Base-by-base conservation (phyloP, 2,797 vertebrate genomes). In the Adelosebastes latens region DNA sequence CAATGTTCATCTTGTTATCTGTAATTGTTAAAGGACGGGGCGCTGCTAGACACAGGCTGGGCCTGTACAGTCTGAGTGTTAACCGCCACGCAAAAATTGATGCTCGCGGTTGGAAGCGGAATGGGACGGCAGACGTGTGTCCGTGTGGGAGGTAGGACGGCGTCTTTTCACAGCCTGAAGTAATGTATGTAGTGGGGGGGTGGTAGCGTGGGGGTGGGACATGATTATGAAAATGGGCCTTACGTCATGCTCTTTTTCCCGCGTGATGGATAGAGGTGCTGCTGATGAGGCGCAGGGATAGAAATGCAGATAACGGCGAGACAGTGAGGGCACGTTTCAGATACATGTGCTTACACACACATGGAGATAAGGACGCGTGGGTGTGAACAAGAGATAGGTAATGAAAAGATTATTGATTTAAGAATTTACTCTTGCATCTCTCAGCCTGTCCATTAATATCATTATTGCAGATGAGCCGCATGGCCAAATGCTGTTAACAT, bases 1-100 rank as follows among this genome's bases (percentile, higher is more conserved):
- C 84, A 92, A 56, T 86, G 89, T 89, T 93, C 92, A 94, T 94
- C 93, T 93, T 92, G 89, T 95, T 94, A 95, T 94, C 94, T 93
- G 87, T 93, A 94, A 94, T 95, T 94, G 92, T 92, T 91, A 77
- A 91, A 92, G 88, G 89, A 89, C 7, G 66, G 74, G 69, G 59
- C 68, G 67, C 78, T 58, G 77, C 83, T 71, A 36, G 82, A 71
- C 65, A 12, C 72, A 80, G 86, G 75, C 78, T 62, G 80, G 75
- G 75, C 67, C 84, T 87, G 82, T 87, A 92, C 87, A 87, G 89
- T 85, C 78, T 56, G 77, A 88, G 87, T 79, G 81, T 82, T 83
- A 86, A 85, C 85, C 52, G 55, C 81, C 69, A 61, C 18, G 46
- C 86, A 92, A 93, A 92, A 93, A 93, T 84, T 87, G 82, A 91